phyloP scores from a whole-genome alignment of 2,888 invertebrate genomes.

The Tetheella fluctuosa region DNA sequence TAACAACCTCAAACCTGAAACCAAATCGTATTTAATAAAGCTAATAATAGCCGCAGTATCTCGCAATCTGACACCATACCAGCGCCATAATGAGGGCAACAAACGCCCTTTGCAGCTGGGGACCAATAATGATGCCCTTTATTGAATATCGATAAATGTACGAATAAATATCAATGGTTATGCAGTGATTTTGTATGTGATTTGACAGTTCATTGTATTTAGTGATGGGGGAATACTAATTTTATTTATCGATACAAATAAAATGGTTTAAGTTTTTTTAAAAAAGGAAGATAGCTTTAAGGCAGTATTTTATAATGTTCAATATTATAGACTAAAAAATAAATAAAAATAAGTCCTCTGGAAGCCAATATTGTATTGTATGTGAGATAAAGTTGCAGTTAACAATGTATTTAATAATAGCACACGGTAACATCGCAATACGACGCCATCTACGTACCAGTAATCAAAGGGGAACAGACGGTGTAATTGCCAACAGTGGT shows the following conservation, averaged over 20 bases:
- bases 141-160: constrained; percentile 10
- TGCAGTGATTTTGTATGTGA: background rate
- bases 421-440: background rate
- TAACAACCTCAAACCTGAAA: background rate
- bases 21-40: constrained; percentile 9
- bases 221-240: background rate
- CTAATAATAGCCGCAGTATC: constrained; percentile 10
- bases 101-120: background rate
- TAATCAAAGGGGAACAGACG: background rate
- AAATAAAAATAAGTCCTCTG: background rate
- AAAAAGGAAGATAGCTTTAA: no score
- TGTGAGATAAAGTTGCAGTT: background rate
- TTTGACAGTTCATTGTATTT: background rate
- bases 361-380: background rate
- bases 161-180: constrained; percentile 12
- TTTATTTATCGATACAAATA: background rate
- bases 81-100: background rate
- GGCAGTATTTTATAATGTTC: no score
- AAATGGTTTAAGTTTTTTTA: no score
- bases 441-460: background rate
- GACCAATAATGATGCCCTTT: background rate
- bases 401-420: background rate
- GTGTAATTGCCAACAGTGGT: background rate
- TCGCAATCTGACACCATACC: constrained; percentile 3
- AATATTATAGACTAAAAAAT: no score